Base-by-base conservation (phyloP, 1,140 invertebrate species). In the Telenomus remus region DNA sequence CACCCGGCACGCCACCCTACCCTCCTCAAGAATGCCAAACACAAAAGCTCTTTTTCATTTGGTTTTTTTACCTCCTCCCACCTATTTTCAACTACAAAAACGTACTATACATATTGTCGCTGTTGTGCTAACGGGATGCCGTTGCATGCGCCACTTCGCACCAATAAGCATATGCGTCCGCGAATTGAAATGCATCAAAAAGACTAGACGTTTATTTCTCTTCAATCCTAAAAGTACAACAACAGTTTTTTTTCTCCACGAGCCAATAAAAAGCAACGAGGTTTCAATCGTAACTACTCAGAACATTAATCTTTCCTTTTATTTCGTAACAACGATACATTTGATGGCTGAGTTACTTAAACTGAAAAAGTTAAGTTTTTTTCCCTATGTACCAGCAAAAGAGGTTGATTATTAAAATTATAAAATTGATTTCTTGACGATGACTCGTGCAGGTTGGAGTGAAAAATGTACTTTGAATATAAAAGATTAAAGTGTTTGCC, bases 41-140 rank as follows among this genome's bases (percentile, higher is more conserved):
- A 86, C 84, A 87, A 87, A 86, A 83, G 85, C 80, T 82, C 81
- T 83, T 84, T 85, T 86, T 85, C 84, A 84, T 86, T 86, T 85
- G 82, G 78, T 27, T 84, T 82, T n/a, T 84, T 83, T 82, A 46
- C 80, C 66, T 75, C 69, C 63, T 76, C 49, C 54, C 60, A 43
- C 55, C 59, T 39, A 63, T 66, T 78, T 71, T 34, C 73, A 12
- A n/a, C 43, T 14, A 63, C 60, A 71, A 70, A 65, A 54, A 48
- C 59, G 54, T 43, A 43, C 47, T 59, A n/a, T n/a, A 60, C 19
- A 51, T 70, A 76, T 76, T 69, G 73, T 76, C 65, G 11, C 54
- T 55, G 54, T 59, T 63, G 56, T 53, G 33, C 47, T 15, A 48
- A 55, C 53, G 59, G 53, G 53, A 59, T 64, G 19, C 42, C 39